Base-by-base conservation (phyloP, 2,888 invertebrate species). In the Hirtodrosophila confusa region DNA sequence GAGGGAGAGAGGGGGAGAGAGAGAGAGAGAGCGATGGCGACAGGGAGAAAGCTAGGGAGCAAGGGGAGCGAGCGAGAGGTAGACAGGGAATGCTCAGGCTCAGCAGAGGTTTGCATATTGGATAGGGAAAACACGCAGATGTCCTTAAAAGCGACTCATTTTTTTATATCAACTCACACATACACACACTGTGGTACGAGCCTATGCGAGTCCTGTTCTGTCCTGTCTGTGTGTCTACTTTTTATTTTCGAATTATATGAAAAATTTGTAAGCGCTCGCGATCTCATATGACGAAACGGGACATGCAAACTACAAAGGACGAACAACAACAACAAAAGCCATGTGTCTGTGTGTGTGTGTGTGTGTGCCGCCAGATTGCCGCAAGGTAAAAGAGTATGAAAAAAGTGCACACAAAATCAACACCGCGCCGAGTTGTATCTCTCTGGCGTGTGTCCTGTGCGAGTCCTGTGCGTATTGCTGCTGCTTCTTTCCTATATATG, bases 261-360 rank as follows among this genome's bases (percentile, higher is more conserved):
- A 84, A 84, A 84, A 88, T 77, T 88, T 86, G 86, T 88, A 85
- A 85, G 85, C 85, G 80, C 69, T 80, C 54, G 76, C 80, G 88
- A 88, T 86, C 88, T 88, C 84, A 86, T 88, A 88, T 84, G 85
- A 86, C 88, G 78, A 83, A 84, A 86, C 84, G 88, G 84, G 88
- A 84, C 84, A 84, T 83, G 80, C 86, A 72, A 83, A 86, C 83
- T 87, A 83, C 83, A 87, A 87, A 83, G 88, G 83, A 71, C 64
- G 55, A 68, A 62, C 78, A 67, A 56, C 45, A 65, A 58, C 65
- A 68, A 64, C 69, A 73, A 62, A 55, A 70, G 54, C 51, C 12
- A 24, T 48, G 33, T 47, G 17, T 39, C 17, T 41, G 23, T 57
- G 54, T 68, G 63, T 47, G 55, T 39, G 49, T 53, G 80, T 79